Percentiles rank a stretch among this genome's conserved stretches.
These are phyloP conservation scores for Agonum fuliginosum DNA, from an alignment of 2,888 invertebrate species.

Conservation along the genomic window DNA sequence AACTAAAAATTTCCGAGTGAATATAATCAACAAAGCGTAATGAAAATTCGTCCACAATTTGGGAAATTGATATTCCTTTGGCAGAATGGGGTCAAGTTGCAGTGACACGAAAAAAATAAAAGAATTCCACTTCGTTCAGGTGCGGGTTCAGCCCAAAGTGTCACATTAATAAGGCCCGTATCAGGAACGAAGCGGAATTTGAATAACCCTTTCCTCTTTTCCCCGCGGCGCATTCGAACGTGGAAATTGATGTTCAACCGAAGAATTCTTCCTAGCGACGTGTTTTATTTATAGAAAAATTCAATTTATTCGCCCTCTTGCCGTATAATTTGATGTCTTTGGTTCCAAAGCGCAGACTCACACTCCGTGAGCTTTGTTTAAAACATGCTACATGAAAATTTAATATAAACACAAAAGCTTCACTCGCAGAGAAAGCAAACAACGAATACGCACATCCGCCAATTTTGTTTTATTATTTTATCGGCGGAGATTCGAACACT, in stretches of 20 bases:
- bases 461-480: too few species aligned
- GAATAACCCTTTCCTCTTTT: conserved; percentile 25
- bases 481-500: too few species aligned
- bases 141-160: conserved; percentile 16
- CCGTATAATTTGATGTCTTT: conserved; percentile 34
- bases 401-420: conserved; percentile 28
- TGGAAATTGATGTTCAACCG: conserved; percentile 11
- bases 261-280: background rate
- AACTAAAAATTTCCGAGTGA: background rate
- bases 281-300: conserved; percentile 7
- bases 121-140: background rate
- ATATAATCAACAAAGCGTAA: background rate
- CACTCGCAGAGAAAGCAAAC: too few species aligned
- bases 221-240: background rate
- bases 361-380: background rate
- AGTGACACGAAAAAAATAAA: background rate
- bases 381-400: conserved; percentile 36
- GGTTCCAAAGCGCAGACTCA: background rate
- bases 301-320: conserved; percentile 32
- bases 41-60: conserved; percentile 1
- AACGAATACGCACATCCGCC: too few species aligned
- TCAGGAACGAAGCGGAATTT: conserved; percentile 27
- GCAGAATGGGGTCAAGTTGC: conserved; percentile 12
- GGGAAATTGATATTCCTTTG: conserved; percentile 1
- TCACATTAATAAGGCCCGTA: conserved; percentile 39